A percentile compares a stretch with the other conserved stretches of the same genome.
phyloP scores from a whole-genome alignment of 2,797 vertebrate genomes.

The Scomberomorus guttatus region DNA sequence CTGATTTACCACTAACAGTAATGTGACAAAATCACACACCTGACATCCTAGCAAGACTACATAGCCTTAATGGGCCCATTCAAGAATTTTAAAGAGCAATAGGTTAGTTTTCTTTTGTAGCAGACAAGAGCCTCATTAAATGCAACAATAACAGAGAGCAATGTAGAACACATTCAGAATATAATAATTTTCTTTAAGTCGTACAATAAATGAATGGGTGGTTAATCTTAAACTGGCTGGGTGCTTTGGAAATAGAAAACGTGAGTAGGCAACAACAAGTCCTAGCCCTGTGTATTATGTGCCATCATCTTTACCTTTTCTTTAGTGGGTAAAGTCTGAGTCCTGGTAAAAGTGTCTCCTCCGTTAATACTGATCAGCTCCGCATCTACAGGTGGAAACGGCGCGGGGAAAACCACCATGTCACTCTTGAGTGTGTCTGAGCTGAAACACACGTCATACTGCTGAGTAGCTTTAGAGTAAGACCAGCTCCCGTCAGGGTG shows the following conservation, averaged over 20 bases:
- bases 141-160: neutral
- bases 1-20: neutral
- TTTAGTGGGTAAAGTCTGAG: conserved; percentile 70
- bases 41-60: neutral
- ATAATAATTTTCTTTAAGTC: neutral
- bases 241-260: neutral
- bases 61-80: accelerated
- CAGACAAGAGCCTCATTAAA: neutral
- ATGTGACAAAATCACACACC: neutral
- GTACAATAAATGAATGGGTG: neutral
- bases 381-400: conserved; percentile 56
- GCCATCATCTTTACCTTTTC: conserved; percentile 63
- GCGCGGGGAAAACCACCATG: conserved; percentile 66
- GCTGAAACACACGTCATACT: conserved; percentile 78
- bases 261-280: neutral
- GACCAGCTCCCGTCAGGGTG: conserved; percentile 74
- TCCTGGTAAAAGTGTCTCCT: conserved; percentile 64
- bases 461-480: conserved; percentile 73
- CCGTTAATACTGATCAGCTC: conserved; percentile 72
- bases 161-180: neutral
- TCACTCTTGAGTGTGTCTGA: conserved; percentile 77
- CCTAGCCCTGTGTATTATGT: neutral
- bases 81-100: neutral
- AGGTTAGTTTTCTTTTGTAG: neutral
- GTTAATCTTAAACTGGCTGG: neutral